phyloP scores from a whole-genome alignment of 2,113 vertebrate species.

The Ciconia boyciana region DNA sequence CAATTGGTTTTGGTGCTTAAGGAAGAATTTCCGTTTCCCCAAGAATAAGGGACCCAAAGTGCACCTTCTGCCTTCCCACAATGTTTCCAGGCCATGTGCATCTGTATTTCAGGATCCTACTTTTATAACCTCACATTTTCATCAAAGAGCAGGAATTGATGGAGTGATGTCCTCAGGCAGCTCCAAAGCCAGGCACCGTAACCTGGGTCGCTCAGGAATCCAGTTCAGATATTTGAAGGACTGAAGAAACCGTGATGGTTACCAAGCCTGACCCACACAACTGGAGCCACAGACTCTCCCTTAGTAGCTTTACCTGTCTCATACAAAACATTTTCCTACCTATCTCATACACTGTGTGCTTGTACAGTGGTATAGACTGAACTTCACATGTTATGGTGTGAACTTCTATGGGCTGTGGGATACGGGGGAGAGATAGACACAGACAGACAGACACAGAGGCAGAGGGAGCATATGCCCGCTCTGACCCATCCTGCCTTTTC shows the following conservation, averaged over 20 bases:
- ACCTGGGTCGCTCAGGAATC: neutral
- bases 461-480: too few species aligned
- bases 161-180: neutral
- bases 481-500: neutral
- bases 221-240: neutral
- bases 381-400: neutral
- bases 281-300: neutral
- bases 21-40: neutral
- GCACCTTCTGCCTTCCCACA: neutral
- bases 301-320: neutral
- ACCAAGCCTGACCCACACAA: neutral
- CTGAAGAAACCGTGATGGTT: rapidly evolving
- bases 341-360: neutral
- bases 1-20: neutral
- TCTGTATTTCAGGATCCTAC: neutral
- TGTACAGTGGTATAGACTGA: neutral
- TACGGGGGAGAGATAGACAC: neutral
- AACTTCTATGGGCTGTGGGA: neutral
- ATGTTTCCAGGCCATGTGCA: neutral
- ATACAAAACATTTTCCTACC: neutral
- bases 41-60: neutral
- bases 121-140: neutral
- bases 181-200: rapidly evolving
- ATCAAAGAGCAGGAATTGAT: neutral
- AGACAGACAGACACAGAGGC: neutral